phyloP scores from a whole-genome alignment of 2,113 vertebrate species.

The Psammodynastes pulverulentus region DNA sequence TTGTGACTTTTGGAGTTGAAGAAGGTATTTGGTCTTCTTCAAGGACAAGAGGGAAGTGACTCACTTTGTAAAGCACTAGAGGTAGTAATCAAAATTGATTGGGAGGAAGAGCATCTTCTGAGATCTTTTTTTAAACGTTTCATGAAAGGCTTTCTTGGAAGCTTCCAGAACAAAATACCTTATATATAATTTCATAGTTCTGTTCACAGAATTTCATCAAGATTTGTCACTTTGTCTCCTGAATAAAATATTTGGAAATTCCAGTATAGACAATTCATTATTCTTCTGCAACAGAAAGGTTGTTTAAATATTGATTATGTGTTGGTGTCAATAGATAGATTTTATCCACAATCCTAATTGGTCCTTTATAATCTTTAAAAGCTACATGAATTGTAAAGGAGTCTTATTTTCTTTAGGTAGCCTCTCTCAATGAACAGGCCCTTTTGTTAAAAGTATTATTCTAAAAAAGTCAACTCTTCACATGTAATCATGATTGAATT shows the following conservation, averaged over 20 bases:
- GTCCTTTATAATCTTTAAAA: constrained; percentile 54
- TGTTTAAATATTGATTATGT: not conserved
- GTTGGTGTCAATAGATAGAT: not conserved
- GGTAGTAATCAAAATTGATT: not conserved
- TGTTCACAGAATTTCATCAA: not conserved
- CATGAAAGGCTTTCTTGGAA: not conserved
- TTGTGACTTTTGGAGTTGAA: not conserved
- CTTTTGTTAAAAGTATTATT: constrained; percentile 60
- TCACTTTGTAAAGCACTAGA: not conserved
- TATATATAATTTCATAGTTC: not conserved
- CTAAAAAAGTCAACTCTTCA: constrained; percentile 50
- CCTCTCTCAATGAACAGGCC: constrained; percentile 32
- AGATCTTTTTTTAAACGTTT: not conserved
- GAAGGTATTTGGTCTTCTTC: not conserved
- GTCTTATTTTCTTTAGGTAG: constrained; percentile 35
- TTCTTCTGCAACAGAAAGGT: not conserved
- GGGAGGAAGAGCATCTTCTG: not conserved
- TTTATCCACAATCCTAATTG: not conserved
- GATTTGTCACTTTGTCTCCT: not conserved
- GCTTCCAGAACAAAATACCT: not conserved
- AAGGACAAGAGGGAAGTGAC: not conserved
- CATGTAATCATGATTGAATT: constrained; percentile 62
- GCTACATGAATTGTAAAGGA: constrained; percentile 21
- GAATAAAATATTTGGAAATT: not conserved
- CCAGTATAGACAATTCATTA: not conserved